Conservation (phyloP, 1,140 invertebrate species). For the Potamilus streckersoni region DNA sequence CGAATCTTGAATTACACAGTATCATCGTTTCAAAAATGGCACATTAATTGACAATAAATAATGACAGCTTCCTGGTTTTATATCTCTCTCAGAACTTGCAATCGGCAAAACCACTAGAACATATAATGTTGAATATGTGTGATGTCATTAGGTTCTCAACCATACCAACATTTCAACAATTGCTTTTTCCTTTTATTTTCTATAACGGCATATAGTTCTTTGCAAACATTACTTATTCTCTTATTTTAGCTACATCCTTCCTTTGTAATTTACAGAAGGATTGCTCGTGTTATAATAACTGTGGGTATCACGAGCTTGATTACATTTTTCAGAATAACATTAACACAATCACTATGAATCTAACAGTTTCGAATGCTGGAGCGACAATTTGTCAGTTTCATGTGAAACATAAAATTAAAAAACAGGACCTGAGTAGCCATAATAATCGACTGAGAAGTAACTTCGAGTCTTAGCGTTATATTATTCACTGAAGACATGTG, state of each 20-base stretch:
- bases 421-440: conserved; percentile 93
- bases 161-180: conserved; percentile 42
- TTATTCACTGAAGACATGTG: conserved; percentile 90
- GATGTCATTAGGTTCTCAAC: conserved; percentile 40
- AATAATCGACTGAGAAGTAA: conserved; percentile 93
- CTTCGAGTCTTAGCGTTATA: conserved; percentile 91
- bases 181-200: conserved; percentile 49
- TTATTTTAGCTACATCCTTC: conserved; percentile 95
- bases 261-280: conserved; percentile 93
- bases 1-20: conserved; percentile 74
- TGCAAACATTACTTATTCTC: conserved; percentile 93
- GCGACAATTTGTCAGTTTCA: conserved; percentile 98
- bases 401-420: too few species aligned
- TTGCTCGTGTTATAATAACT: conserved; percentile 96
- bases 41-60: conserved; percentile 84
- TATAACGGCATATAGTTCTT: conserved; percentile 85
- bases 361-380: conserved; percentile 98
- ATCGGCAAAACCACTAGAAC: conserved; percentile 41
- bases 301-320: conserved; percentile 96
- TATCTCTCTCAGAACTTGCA: conserved; percentile 39
- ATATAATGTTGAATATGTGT: conserved; percentile 50
- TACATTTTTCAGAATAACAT: conserved; percentile 93
- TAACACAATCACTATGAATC: conserved; percentile 99
- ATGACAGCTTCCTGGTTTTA: conserved; percentile 77
- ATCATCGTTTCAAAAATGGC: conserved; percentile 76